Percentiles rank a stretch among this genome's conserved stretches.
Conservation (phyloP, 2,113 vertebrate species). For the Drymodes brunneopygia region DNA sequence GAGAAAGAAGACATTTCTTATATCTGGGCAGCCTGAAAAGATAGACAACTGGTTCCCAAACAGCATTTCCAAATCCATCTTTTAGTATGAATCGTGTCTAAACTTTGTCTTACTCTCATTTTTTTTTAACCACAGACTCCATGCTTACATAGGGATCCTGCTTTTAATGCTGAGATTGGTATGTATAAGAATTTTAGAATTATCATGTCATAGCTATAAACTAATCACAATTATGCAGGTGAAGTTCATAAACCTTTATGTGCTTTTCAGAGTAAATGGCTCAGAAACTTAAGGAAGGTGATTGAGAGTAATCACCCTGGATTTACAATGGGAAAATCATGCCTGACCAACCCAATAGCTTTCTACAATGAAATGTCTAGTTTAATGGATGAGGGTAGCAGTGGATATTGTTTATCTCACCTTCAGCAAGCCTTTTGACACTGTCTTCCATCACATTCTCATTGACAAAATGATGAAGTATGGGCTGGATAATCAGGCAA, state of each 20-base stretch:
- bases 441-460: background rate
- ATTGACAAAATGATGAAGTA: background rate
- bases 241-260: background rate
- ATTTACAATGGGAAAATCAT: background rate
- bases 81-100: background rate
- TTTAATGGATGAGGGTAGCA: background rate
- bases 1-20: background rate
- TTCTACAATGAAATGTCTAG: background rate
- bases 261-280: background rate
- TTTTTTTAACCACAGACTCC: background rate
- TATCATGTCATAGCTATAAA: background rate
- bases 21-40: background rate
- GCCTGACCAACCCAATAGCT: background rate
- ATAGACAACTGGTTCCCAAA: background rate
- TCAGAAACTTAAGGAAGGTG: background rate
- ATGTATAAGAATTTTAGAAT: background rate
- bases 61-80: background rate
- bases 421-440: background rate
- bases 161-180: background rate
- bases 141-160: background rate
- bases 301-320: background rate
- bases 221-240: background rate
- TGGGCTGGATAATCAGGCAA: background rate
- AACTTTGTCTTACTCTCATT: background rate
- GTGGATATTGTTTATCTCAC: background rate